Conservation (phyloP, 2,113 vertebrate genomes). For the Hiodon tergisus region DNA sequence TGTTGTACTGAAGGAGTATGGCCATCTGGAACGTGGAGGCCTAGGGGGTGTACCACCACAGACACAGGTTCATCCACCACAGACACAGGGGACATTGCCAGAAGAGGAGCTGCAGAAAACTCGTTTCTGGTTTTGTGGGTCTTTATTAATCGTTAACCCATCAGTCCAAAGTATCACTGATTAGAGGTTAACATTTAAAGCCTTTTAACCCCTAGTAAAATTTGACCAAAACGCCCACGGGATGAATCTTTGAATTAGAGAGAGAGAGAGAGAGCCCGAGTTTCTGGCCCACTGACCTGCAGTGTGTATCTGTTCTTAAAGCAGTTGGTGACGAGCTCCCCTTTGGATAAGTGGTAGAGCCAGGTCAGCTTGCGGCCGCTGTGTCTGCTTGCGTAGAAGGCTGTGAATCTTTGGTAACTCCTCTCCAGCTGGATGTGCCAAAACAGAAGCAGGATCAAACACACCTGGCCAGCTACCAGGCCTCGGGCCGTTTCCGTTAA, state of each 20-base stretch:
- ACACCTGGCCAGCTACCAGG: too few relatives aligned
- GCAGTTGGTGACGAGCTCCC: constrained; percentile 95
- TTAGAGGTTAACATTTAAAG: too few relatives aligned
- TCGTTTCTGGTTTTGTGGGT: background rate
- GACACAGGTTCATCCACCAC: background rate
- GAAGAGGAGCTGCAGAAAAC: too few relatives aligned
- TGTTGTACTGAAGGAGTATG: constrained; percentile 95
- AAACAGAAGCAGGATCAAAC: constrained; percentile 4
- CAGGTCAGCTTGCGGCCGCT: constrained; percentile 94
- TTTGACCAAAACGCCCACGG: too few relatives aligned
- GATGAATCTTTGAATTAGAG: background rate
- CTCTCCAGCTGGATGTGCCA: constrained; percentile 66
- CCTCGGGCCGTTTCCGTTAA: background rate
- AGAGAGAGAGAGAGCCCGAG: background rate
- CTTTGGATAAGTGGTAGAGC: constrained; percentile 97
- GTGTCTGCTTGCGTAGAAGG: constrained; percentile 95
- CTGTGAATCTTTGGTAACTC: constrained; percentile 94
- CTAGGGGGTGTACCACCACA: constrained; percentile 47
- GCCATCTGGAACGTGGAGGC: constrained; percentile 99
- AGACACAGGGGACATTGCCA: background rate
- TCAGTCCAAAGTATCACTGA: background rate
- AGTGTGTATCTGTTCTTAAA: constrained; percentile 95
- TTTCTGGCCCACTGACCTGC: constrained; percentile 59
- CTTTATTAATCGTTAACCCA: background rate
- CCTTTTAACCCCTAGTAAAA: too few relatives aligned